These are phyloP conservation scores for Horisme vitalbata DNA, from an alignment of 2,888 invertebrate genomes.

Conservation along the genomic window DNA sequence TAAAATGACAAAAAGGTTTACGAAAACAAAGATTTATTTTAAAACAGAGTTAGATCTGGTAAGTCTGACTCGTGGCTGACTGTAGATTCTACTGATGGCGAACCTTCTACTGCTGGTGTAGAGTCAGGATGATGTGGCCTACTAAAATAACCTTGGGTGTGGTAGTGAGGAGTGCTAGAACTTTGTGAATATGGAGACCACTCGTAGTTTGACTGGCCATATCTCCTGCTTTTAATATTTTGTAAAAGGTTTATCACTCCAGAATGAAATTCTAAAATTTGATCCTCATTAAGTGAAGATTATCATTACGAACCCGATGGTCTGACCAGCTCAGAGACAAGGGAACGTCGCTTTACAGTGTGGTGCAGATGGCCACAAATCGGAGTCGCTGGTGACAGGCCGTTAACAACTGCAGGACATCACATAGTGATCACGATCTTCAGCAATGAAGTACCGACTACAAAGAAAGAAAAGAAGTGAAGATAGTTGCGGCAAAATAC, in stretches of 20 bases:
- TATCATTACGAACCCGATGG: no score
- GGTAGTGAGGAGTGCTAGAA: conserved; percentile 21
- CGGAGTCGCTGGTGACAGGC: no score
- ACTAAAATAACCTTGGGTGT: conserved; percentile 24
- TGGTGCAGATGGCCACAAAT: no score
- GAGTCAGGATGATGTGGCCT: conserved; percentile 24
- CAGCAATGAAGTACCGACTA: no score
- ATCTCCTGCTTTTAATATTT: conserved; percentile 32
- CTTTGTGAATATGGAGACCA: conserved; percentile 31
- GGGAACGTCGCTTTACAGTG: no score
- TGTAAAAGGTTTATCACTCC: conserved; percentile 34
- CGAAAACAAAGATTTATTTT: conserved; percentile 10
- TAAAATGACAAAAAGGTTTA: conserved; percentile 17
- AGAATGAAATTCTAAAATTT: conserved; percentile 34
- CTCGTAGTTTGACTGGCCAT: conserved; percentile 26
- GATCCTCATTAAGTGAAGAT: conserved; percentile 31
- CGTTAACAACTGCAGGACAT: no score
- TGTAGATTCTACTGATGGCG: conserved; percentile 24
- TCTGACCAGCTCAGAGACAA: no score
- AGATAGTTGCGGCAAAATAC: conserved; percentile 29
- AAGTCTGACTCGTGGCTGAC: conserved; percentile 19
- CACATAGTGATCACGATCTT: no score
- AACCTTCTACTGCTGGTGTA: conserved; percentile 20
- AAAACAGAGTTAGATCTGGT: conserved; percentile 21
- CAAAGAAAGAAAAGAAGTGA: no score